Evolutionary conservation across 2,797 vertebrate genomes (phyloP).

Genomic region (Tolypeutes matacus): DNA sequence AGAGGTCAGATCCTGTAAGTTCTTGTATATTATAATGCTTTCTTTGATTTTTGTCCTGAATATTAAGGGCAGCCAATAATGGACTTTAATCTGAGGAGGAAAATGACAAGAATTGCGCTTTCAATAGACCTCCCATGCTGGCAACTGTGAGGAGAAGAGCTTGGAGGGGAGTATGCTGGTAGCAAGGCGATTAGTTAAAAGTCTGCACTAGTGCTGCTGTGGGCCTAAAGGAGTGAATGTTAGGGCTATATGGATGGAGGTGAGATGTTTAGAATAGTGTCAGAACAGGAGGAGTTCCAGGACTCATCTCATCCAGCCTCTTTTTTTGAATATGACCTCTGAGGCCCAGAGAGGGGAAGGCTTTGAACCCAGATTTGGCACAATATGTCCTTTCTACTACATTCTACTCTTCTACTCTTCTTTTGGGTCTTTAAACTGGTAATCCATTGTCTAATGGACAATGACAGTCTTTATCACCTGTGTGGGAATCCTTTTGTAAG

Average conservation of each 20-base stretch:
- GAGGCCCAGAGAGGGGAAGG: not conserved
- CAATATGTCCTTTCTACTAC: not conserved
- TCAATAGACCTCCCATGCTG: not conserved
- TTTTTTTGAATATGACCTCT: not conserved
- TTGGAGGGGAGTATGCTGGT: not conserved
- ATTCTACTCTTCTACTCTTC: not conserved
- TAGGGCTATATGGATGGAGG: not conserved
- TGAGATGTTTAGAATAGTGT: not conserved
- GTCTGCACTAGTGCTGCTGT: not conserved
- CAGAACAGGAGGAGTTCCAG: not conserved
- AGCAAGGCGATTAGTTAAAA: not conserved
- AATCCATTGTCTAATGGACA: too few species aligned
- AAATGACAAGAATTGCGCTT: not conserved
- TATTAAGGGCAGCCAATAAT: not conserved
- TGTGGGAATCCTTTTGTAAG: not conserved
- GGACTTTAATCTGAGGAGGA: not conserved
- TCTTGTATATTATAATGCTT: not conserved
- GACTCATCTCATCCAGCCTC: not conserved
- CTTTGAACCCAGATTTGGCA: not conserved
- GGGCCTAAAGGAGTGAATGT: not conserved
- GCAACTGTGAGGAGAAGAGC: not conserved
- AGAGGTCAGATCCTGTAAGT: not conserved
- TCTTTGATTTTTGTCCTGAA: constrained; percentile 22
- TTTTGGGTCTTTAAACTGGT: not conserved
- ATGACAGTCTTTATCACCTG: too few species aligned